Percentiles rank a stretch among this genome's conserved stretches.
phyloP scores from a whole-genome alignment of 2,113 vertebrate genomes.

The Lophochroa leadbeateri region DNA sequence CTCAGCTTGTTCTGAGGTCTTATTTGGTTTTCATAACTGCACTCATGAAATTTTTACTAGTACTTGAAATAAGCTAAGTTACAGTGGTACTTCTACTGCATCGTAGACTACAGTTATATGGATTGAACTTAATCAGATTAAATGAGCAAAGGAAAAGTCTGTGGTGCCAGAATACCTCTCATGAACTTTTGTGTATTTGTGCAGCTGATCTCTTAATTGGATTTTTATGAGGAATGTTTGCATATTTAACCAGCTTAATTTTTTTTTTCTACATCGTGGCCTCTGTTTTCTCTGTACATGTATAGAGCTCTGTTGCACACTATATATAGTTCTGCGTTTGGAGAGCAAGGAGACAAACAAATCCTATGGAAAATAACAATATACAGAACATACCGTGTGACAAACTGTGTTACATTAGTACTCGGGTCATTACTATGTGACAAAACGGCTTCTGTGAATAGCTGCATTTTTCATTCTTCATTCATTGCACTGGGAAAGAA shows the following conservation, averaged over 20 bases:
- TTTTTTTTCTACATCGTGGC: not conserved
- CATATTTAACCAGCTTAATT: not conserved
- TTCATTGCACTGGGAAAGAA: constrained; percentile 37
- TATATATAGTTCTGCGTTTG: not conserved
- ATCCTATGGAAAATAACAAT: not conserved
- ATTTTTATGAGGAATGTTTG: constrained; percentile 46
- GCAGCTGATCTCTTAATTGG: constrained; percentile 8
- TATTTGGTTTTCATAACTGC: not conserved
- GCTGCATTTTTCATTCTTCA: constrained; percentile 61
- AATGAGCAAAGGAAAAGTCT: not conserved
- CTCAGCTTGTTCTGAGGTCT: not conserved
- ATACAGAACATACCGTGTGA: not conserved
- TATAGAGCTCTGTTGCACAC: not conserved
- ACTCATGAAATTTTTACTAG: not conserved
- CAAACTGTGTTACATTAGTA: not conserved
- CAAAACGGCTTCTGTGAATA: constrained; percentile 29
- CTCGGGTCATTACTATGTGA: not conserved
- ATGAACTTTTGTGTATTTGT: constrained; percentile 28
- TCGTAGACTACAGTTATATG: not conserved
- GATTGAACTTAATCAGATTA: constrained; percentile 19
- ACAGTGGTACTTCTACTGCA: not conserved
- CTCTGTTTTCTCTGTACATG: not conserved
- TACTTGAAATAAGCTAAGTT: not conserved
- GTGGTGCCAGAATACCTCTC: not conserved
- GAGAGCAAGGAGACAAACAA: not conserved